Evolutionary conservation across 2,113 vertebrate species (phyloP).

Genomic region (Bufo bufo): DNA sequence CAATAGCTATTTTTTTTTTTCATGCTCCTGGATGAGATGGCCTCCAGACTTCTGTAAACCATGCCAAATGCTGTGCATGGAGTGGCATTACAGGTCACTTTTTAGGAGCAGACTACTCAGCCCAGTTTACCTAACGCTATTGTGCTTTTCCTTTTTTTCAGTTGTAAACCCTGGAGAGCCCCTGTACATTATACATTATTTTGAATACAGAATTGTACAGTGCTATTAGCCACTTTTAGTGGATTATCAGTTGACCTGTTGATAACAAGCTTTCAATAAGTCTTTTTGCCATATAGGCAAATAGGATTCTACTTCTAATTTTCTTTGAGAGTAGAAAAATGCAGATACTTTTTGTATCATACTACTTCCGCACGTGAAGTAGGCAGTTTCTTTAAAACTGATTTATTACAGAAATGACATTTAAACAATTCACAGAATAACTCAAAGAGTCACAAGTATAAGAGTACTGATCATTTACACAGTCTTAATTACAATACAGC

Average conservation of each 20-base stretch:
- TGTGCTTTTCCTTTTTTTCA: neutral
- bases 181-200: neutral
- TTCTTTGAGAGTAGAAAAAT: neutral
- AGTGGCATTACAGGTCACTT: neutral
- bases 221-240: neutral
- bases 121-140: neutral
- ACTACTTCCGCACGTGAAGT: neutral
- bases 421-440: neutral
- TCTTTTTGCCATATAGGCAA: neutral
- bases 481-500: neutral
- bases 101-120: neutral
- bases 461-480: neutral
- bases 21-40: neutral
- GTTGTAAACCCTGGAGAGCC: neutral
- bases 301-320: neutral
- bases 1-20: neutral
- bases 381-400: neutral
- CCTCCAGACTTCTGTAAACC: neutral
- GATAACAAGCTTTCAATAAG: neutral
- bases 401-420: neutral
- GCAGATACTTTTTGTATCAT: too few relatives aligned
- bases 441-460: neutral
- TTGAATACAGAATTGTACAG: neutral
- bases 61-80: neutral
- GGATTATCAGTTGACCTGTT: neutral